Base-by-base conservation (phyloP, 2,888 invertebrate species). In the Leucophenga maculata region DNA sequence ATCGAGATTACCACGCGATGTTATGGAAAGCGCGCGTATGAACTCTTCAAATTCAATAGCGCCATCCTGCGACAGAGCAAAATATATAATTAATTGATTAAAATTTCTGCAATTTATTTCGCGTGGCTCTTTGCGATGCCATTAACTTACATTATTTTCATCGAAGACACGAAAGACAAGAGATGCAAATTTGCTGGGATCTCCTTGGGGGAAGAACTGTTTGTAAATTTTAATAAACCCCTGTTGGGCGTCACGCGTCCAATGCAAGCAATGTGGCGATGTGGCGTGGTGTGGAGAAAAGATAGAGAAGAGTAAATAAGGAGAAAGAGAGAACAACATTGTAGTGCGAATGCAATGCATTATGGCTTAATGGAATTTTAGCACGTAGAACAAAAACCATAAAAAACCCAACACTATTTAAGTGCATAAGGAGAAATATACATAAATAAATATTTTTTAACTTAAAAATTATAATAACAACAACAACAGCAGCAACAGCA, bases 201-300 rank as follows among this genome's bases (percentile, higher is more conserved):
- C 98, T 78, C 99, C 99, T 92, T 98, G 97, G 68, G 99, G 99
- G 90, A 99, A 99, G 91, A 99, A 99, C 90, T 99, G 98, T 90
- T 97, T 97, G 91, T 99, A 99, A 89, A 99, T 99, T 91, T 96
- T 97, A 89, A 98, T 97, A 91, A 99, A 99, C 84, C 98, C 98
- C 97, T 98, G 90, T 69, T 90, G 90, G 77, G 70, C 16, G 44
- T 22, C 26, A 74, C 54, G 14, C 57, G 18, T 65, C 13, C 46
- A 65, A 62, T 26, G 31, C 31, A 1, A 13, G 0, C 26, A 14
- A 31, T 59, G 31, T 59, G 59, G n/a, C n/a, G n/a, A n/a, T n/a
- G n/a, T n/a, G n/a, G n/a, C n/a, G n/a, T n/a, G n/a, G n/a, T n/a
- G n/a, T n/a, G n/a, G n/a, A n/a, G n/a, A n/a, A 55, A 18, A 22